These are phyloP conservation scores for Lanistes nyassanus DNA, from an alignment of 1,140 invertebrate species.

Conservation along the genomic window DNA sequence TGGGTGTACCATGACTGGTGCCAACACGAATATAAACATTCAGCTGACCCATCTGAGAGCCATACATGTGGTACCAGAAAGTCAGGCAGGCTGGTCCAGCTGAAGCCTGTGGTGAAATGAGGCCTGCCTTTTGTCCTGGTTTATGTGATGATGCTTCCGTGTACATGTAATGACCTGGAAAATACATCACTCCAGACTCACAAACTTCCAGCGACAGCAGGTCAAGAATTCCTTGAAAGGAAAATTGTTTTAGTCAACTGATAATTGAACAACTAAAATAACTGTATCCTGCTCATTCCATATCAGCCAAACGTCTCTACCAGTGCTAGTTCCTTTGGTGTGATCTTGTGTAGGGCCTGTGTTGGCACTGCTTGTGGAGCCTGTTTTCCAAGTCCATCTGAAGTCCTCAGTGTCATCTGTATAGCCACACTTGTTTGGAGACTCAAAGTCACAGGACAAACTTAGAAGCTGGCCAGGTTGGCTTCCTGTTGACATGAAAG, in stretches of 20 bases:
- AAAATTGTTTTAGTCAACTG: too few relatives aligned
- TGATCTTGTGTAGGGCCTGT: conserved; percentile 82
- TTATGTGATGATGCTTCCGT: conserved; percentile 57
- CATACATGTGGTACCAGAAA: conserved; percentile 73
- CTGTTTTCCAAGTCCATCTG: conserved; percentile 77
- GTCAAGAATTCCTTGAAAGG: too few relatives aligned
- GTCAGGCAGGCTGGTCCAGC: conserved; percentile 40
- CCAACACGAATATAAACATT: conserved; percentile 57
- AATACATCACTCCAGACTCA: too few relatives aligned
- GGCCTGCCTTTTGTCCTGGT: conserved; percentile 73
- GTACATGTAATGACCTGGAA: conserved; percentile 56
- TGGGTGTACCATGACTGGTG: conserved; percentile 30
- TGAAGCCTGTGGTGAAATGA: conserved; percentile 26
- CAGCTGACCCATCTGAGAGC: conserved; percentile 50
- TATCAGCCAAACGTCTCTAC: too few relatives aligned
- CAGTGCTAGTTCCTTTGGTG: conserved; percentile 66
- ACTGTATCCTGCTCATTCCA: too few relatives aligned
- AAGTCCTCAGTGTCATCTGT: conserved; percentile 80
- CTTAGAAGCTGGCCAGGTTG: neutral
- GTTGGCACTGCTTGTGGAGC: conserved; percentile 71
- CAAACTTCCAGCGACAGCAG: too few relatives aligned
- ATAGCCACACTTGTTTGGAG: conserved; percentile 76
- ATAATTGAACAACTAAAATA: too few relatives aligned
- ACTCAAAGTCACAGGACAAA: conserved; percentile 78
- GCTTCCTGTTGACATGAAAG: too few relatives aligned